Evolutionary conservation across 2,113 vertebrate species (phyloP), one percentile per base, ranked within the genome.

Genomic region (Cariama cristata): DNA sequence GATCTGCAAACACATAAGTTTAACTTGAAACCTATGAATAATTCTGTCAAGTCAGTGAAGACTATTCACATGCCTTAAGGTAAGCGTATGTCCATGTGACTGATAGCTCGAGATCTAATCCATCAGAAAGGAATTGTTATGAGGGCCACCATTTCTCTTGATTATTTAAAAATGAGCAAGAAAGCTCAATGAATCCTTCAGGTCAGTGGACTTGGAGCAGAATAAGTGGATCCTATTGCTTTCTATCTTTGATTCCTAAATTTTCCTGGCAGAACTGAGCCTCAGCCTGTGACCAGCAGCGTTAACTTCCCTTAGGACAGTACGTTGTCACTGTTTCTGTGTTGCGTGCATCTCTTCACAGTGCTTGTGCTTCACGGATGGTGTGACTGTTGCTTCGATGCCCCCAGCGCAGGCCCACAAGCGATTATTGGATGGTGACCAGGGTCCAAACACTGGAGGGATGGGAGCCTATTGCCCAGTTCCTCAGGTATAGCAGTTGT

Each of bases 331-430:
- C 45, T 28, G 3, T 42, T 83, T 12, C 42, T 76, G 15, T 73
- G 17, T 21, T 47, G 24, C 69, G 18, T 77, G 16, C 42, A 2
- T 92, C 15, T 82, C 86, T 81, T n/a, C 58, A 26, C 80, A 99
- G 99, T 99, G 98, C 94, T 94, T 98, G 79, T 99, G 99, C 80
- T 99, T 99, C 97, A 99, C 98, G 13, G 99, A 99, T 35, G 99
- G 99, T 11, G 77, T 94, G 86, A 98, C 96, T 1, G 97, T 99
- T 69, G 97, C 98, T 27, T 93, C 97, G 8, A 98, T 99, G 99
- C 99, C 99, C 26, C 99, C 98, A 5, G 98, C 98, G 1, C 99
- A 99, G 95, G 98, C 99, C 60, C 98, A 99, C 95, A 99, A 99
- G 90, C 97, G 98, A 28, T 97, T 99, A 68, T 90, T 97, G 91